phyloP scores from a whole-genome alignment of 2,113 vertebrate species.

The Pomatorhinus ruficollis region DNA sequence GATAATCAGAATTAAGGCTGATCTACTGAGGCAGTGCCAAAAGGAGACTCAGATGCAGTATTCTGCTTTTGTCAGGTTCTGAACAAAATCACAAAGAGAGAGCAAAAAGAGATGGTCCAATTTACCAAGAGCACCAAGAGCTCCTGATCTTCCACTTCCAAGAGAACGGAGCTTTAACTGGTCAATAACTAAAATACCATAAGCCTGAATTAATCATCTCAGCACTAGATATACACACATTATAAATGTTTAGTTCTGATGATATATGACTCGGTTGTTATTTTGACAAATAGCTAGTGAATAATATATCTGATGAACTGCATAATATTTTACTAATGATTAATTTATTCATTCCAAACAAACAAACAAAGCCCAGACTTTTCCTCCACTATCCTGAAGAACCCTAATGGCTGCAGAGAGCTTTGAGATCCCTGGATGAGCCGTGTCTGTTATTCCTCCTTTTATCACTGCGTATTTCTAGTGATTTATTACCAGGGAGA shows the following conservation, averaged over 20 bases:
- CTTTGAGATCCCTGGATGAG: constrained; percentile 7
- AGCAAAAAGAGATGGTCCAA: not conserved
- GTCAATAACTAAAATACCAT: not conserved
- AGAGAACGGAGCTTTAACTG: not conserved
- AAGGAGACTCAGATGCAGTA: not conserved
- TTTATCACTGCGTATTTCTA: not conserved
- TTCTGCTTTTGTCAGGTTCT: not conserved
- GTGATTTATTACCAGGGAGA: not conserved
- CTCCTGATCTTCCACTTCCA: not conserved
- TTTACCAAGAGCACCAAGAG: not conserved
- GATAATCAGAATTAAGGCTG: not conserved
- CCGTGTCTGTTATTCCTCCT: not conserved
- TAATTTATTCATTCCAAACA: constrained; percentile 57
- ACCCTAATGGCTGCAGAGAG: not conserved
- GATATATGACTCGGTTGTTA: constrained; percentile 48
- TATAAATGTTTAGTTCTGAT: constrained; percentile 49
- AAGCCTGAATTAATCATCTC: constrained; percentile 29
- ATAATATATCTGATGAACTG: constrained; percentile 64
- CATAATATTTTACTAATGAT: constrained; percentile 67
- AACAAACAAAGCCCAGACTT: constrained; percentile 51
- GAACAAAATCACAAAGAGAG: not conserved
- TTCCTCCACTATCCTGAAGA: not conserved
- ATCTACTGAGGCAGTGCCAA: not conserved
- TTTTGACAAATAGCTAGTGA: constrained; percentile 60
- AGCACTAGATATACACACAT: constrained; percentile 16